Percentiles rank a stretch among this genome's conserved stretches.
These are phyloP conservation scores for Rhamphomyia laevipes DNA, from an alignment of 2,888 invertebrate species.

Conservation along the genomic window DNA sequence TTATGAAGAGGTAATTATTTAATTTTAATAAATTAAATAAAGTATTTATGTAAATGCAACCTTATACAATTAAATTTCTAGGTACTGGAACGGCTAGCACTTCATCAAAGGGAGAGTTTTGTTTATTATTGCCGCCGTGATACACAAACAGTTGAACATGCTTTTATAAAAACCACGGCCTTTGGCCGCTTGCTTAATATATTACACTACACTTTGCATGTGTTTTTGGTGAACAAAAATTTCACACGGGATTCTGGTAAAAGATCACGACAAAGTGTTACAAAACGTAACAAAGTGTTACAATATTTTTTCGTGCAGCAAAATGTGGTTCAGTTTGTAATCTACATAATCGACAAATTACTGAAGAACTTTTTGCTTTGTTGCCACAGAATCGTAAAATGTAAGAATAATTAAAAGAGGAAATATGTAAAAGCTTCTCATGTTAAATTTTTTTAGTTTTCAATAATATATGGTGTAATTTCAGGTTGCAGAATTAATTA, in stretches of 20 bases:
- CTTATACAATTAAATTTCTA: no score
- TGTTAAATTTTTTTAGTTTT: no score
- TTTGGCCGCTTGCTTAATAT: conserved; percentile 32
- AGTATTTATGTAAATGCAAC: no score
- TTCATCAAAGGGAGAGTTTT: conserved; percentile 33
- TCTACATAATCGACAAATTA: conserved; percentile 38
- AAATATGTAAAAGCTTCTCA: no score
- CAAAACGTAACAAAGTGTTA: conserved; percentile 32
- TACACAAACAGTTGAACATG: conserved; percentile 37
- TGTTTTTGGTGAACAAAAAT: conserved; percentile 38
- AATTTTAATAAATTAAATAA: no score
- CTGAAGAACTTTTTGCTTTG: conserved; percentile 28
- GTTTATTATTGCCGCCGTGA: conserved; percentile 39
- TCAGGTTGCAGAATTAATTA: no score
- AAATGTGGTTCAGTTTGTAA: conserved; percentile 39
- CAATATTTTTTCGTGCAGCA: conserved; percentile 36
- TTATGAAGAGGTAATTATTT: conserved; percentile 32
- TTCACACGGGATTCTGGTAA: conserved; percentile 34
- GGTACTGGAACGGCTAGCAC: conserved; percentile 19
- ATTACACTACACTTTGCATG: conserved; percentile 39
- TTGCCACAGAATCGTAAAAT: no score
- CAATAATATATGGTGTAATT: no score
- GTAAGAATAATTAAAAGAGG: no score
- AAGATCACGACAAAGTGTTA: conserved; percentile 34
- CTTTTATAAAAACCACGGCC: conserved; percentile 38